A percentile compares a stretch with the other conserved stretches of the same genome.
Evolutionary conservation across 2,888 invertebrate species (phyloP).

Genomic region (Spodoptera exigua): DNA sequence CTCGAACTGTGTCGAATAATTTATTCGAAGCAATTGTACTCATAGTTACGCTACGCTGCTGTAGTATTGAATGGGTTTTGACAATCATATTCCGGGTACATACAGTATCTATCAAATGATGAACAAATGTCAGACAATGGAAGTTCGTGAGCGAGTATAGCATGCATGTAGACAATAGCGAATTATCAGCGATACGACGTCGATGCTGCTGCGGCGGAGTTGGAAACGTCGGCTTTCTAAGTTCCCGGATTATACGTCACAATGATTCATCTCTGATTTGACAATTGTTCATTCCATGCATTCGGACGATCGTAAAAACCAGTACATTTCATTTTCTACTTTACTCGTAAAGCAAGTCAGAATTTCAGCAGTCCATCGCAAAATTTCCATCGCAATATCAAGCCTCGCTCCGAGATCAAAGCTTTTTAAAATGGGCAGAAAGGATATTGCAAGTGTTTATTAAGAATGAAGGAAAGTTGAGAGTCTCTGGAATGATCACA

Average conservation of each 20-base stretch:
- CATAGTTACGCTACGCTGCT: too few species aligned
- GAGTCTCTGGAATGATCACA: constrained; percentile 47
- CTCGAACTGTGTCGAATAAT: too few species aligned
- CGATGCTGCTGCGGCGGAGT: neutral
- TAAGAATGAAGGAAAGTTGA: constrained; percentile 44
- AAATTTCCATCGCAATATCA: constrained; percentile 28
- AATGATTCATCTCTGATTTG: constrained; percentile 24
- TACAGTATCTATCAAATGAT: too few species aligned
- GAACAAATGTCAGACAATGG: too few species aligned
- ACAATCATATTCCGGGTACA: too few species aligned
- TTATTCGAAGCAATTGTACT: too few species aligned
- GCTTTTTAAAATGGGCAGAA: constrained; percentile 25
- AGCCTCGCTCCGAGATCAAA: constrained; percentile 31
- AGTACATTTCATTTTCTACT: neutral
- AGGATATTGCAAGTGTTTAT: constrained; percentile 52
- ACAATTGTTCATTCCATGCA: constrained; percentile 12
- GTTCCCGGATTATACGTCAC: constrained; percentile 19
- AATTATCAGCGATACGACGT: neutral
- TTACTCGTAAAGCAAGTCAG: neutral
- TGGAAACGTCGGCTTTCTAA: constrained; percentile 5
- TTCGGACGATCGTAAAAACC: constrained; percentile 9
- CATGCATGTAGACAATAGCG: constrained; percentile 5
- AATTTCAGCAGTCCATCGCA: constrained; percentile 5
- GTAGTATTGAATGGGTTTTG: too few species aligned
- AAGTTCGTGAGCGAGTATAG: constrained; percentile 6